Percentiles rank a stretch among this genome's conserved stretches.
Evolutionary conservation across 2,113 vertebrate species (phyloP).

Genomic region (Macroglossus sobrinus): DNA sequence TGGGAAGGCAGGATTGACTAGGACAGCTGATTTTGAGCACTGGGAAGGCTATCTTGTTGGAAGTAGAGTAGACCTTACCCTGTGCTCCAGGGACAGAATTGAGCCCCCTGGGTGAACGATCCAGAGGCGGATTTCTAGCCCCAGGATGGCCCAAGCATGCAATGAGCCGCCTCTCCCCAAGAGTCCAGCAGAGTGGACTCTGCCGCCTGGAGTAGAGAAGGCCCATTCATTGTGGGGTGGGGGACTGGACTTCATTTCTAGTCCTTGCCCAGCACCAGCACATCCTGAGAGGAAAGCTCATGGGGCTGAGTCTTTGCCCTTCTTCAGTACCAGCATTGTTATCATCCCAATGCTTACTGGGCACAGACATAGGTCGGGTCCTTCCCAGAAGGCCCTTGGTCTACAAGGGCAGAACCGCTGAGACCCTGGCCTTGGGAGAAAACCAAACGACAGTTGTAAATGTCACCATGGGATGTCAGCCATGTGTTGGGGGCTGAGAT

Average conservation of each 20-base stretch:
- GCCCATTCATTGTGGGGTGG: rapidly evolving
- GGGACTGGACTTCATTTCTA: background rate
- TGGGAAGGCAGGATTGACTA: background rate
- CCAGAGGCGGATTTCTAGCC: background rate
- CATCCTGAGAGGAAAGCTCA: no score
- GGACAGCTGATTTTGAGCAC: no score
- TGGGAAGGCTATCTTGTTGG: no score
- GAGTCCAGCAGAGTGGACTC: background rate
- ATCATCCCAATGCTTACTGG: background rate
- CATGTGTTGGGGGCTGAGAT: background rate
- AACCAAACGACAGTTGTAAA: rapidly evolving
- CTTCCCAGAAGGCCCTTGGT: background rate
- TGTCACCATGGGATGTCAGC: background rate
- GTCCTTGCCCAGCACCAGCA: rapidly evolving
- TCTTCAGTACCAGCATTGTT: background rate
- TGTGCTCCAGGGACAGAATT: background rate
- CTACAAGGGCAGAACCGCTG: background rate
- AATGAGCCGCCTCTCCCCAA: rapidly evolving
- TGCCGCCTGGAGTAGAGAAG: background rate
- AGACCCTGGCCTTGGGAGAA: background rate
- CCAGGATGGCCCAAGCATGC: rapidly evolving
- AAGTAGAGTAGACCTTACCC: rapidly evolving
- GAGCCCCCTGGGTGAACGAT: background rate
- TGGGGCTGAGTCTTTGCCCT: background rate
- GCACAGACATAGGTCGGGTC: background rate